These are phyloP conservation scores for Dascillus cervinus DNA, from an alignment of 2,888 invertebrate genomes.

Conservation along the genomic window DNA sequence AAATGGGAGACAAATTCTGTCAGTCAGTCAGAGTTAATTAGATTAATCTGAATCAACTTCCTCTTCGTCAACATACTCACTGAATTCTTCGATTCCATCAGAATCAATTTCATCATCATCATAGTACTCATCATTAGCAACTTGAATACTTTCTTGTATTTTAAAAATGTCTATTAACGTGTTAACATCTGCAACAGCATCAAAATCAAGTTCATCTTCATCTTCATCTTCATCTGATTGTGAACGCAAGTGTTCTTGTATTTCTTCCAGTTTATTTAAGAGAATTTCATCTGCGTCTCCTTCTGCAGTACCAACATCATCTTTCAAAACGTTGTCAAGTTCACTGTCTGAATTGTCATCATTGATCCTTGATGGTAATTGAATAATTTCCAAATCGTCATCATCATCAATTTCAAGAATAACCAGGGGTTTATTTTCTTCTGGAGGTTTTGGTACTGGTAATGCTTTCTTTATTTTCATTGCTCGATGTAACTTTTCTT, in stretches of 20 bases:
- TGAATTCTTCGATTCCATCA: constrained; percentile 34
- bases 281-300: background rate
- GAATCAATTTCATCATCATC: constrained; percentile 27
- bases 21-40: too few species aligned
- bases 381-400: too few species aligned
- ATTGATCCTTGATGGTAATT: too few species aligned
- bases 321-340: constrained; percentile 4
- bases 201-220: constrained; percentile 16
- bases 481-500: constrained; percentile 37
- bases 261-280: constrained; percentile 21
- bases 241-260: constrained; percentile 25
- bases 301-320: too few species aligned
- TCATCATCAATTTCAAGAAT: constrained; percentile 13
- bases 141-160: constrained; percentile 25
- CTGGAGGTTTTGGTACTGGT: constrained; percentile 9
- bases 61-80: constrained; percentile 23
- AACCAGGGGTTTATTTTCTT: constrained; percentile 15
- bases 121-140: too few species aligned
- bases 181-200: constrained; percentile 17
- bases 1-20: too few species aligned
- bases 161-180: too few species aligned
- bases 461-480: constrained; percentile 16
- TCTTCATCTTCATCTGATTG: constrained; percentile 16
- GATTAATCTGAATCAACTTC: constrained; percentile 8
- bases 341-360: constrained; percentile 1